Conservation (phyloP, 2,888 invertebrate species). For the Aelia acuminata region DNA sequence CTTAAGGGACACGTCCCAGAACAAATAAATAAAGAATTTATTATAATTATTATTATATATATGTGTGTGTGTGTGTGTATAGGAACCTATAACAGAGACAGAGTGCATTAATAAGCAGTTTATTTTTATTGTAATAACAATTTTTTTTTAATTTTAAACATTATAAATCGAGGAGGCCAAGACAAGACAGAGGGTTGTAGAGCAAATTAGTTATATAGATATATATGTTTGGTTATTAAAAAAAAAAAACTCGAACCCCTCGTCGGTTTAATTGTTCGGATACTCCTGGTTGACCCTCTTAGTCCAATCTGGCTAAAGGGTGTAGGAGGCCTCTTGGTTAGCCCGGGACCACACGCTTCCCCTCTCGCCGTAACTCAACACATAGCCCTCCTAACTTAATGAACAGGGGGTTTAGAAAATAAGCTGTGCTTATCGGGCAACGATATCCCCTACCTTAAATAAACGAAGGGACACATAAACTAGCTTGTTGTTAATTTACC, state of each 20-base stretch:
- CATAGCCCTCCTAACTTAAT: conserved; percentile 34
- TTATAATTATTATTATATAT: too few species aligned
- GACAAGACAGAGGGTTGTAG: too few species aligned
- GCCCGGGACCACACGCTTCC: not conserved
- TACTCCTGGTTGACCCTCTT: not conserved
- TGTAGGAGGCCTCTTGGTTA: conserved; percentile 14
- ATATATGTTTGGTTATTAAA: too few species aligned
- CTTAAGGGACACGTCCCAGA: too few species aligned
- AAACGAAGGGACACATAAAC: not conserved
- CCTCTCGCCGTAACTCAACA: conserved; percentile 11
- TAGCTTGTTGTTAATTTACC: not conserved
- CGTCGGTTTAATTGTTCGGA: not conserved
- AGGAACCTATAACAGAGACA: too few species aligned
- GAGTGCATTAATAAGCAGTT: too few species aligned
- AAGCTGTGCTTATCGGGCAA: conserved; percentile 20
- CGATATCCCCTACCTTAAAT: not conserved
- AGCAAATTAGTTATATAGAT: too few species aligned
- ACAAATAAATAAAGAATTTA: too few species aligned
- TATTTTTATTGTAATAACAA: too few species aligned
- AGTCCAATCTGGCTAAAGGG: not conserved
- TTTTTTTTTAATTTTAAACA: too few species aligned
- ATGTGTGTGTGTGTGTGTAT: too few species aligned
- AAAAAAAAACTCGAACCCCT: not conserved
- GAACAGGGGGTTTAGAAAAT: conserved; percentile 44
- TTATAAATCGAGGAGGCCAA: too few species aligned